Evolutionary conservation across 2,113 vertebrate species (phyloP).

Genomic region (Lampris incognitus): DNA sequence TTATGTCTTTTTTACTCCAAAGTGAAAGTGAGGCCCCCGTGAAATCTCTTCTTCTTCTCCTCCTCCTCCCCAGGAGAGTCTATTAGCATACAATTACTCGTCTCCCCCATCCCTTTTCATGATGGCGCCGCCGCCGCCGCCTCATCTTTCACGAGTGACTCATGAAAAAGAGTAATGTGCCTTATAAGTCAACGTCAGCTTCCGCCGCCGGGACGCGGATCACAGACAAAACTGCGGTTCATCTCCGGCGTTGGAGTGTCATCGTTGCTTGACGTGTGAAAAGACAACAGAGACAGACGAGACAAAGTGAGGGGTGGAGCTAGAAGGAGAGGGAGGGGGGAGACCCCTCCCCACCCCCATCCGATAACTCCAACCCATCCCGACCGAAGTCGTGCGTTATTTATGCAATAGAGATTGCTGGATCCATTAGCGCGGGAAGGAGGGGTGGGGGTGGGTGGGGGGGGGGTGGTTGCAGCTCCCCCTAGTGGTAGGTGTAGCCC

Average conservation of each 20-base stretch:
- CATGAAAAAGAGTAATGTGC: conserved; percentile 24
- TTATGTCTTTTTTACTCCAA: conserved; percentile 19
- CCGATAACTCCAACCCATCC: conserved; percentile 31
- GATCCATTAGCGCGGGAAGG: not conserved
- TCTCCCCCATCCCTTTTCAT: conserved; percentile 8
- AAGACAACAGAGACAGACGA: not conserved
- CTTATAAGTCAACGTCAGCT: conserved; percentile 39
- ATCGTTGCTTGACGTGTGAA: conserved; percentile 36
- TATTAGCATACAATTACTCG: conserved; percentile 61
- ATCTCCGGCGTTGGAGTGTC: conserved; percentile 43
- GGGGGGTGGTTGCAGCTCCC: no score
- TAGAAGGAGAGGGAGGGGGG: not conserved
- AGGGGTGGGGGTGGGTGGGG: no score
- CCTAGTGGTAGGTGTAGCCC: no score
- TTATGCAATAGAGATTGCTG: conserved; percentile 33
- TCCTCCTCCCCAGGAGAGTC: conserved; percentile 26
- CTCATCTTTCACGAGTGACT: conserved; percentile 35
- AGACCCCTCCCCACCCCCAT: conserved; percentile 8
- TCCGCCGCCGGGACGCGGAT: conserved; percentile 35
- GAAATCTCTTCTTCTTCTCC: not conserved
- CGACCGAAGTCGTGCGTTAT: conserved; percentile 46
- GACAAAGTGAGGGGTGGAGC: not conserved
- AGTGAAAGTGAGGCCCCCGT: conserved; percentile 43
- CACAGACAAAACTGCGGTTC: conserved; percentile 39
- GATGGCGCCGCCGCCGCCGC: not conserved